Base-by-base conservation (phyloP, 2,888 invertebrate genomes). In the Volucella inflata region DNA sequence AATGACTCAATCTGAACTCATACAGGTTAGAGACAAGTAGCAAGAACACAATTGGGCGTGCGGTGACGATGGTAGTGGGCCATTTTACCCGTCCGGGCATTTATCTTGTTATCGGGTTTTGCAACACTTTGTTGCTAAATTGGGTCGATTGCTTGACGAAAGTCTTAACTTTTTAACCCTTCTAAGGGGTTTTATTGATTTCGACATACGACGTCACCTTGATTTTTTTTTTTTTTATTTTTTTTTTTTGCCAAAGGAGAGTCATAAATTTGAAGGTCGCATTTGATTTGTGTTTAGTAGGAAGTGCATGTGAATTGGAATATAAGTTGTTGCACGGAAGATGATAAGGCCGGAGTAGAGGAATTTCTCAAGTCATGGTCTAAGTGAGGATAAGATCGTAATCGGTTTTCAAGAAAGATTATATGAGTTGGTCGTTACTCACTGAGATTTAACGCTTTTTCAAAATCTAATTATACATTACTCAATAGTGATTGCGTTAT, bases 81-180 rank as follows among this genome's bases (percentile, higher is more conserved):
- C 59, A 44, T 59, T 79, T 72, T 72, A 72, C 72, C 60, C 46
- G 50, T 17, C 30, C 51, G 59, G 60, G 51, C 64, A 79, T 79
- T 79, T 79, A 72, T 79, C 72, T 72, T 79, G 79, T 79, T 79
- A 79, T 79, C 79, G 79, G 79, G 72, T 79, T 30, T 79, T 72
- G 70, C 57, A 71, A 51, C 70, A 62, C 55, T 55, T 60, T 62
- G 16, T 65, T 78, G 64, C 57, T 64, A 57, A 64, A 64, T 78
- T n/a, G 71, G 71, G 59, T 64, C 71, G 78, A 78, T 71, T 78
- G 78, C 21, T 36, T 64, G 62, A 40, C 38, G 9, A 21, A 40
- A 36, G 65, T 48, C 57, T 50, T 57, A 71, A 51, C 57, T 46
- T 68, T 62, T 70, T 38, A 62, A 53, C 53, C 53, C 44, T 68